Evolutionary conservation across 2,113 vertebrate genomes (phyloP), one percentile per base, ranked within the genome.

Genomic region (Varanus salvator): DNA sequence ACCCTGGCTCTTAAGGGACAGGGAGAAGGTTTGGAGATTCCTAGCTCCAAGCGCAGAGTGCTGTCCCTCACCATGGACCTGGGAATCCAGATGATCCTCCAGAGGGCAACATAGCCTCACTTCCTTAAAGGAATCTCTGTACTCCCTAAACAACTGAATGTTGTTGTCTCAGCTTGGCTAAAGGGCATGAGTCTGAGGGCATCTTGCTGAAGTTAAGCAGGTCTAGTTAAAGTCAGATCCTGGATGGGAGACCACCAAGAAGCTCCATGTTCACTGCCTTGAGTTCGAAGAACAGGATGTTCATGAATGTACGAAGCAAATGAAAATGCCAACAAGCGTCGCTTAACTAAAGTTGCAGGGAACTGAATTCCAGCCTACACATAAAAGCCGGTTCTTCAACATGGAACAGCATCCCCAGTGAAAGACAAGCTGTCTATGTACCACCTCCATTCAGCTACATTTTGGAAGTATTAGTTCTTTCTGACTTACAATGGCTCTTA

Each of bases 381-480:
- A 87, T 48, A 31, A 38, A 64, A 48, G 57, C 15, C 23, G 17
- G 19, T 60, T 21, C 11, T 88, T 74, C 72, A 88, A 75, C 34
- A 31, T 23, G 38, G 50, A 34, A 50, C 11, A 6, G 21, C 54
- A n/a, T n/a, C 27, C 27, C 57, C 60, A 44, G n/a, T 78, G 60
- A 68, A 87, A 57, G 57, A 44, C 21, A 82, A 50, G 19, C 17
- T 15, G 84, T 88, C 84, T 91, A 82, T 84, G 8, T 34, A 74
- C 78, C 85, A 93, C 84, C 86, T 90, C 23, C 86, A 44, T 0
- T 17, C 1, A 90, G 87, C 81, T 6, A 71, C 72, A 93, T 71
- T 50, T 77, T 88, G 87, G 91, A 92, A 93, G 90, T 90, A 92
- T 86, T 87, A 90, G 71, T 87, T 81, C 68, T 90, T 92, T 85